Conservation (phyloP, 2,797 vertebrate genomes). For the Tokudaia muenninki region DNA sequence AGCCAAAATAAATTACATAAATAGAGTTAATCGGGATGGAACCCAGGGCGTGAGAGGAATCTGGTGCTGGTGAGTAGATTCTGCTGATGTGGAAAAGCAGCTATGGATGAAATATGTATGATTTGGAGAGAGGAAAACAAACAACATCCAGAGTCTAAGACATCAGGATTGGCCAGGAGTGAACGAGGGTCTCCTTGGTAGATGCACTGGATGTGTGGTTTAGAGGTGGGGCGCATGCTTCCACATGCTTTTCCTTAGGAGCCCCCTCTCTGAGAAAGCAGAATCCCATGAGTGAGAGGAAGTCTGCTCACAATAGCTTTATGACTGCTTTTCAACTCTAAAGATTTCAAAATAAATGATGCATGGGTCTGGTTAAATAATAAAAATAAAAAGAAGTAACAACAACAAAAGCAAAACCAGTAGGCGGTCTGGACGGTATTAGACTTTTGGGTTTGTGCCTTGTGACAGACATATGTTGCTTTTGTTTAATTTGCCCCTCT, state of each 20-base stretch:
- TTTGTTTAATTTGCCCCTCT: conserved; percentile 10
- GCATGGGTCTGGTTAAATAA: background rate
- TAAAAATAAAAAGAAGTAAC: background rate
- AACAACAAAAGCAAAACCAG: background rate
- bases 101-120: conserved; percentile 57
- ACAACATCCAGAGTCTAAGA: background rate
- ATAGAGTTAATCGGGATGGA: conserved; percentile 83
- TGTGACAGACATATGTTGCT: background rate
- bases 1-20: conserved; percentile 85
- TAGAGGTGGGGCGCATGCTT: background rate
- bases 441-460: background rate
- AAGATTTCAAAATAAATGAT: background rate
- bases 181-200: background rate
- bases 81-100: conserved; percentile 71
- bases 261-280: background rate
- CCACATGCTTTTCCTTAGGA: background rate
- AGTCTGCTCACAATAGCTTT: background rate
- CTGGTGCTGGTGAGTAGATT: conserved; percentile 70
- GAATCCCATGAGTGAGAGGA: background rate
- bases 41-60: conserved; percentile 67
- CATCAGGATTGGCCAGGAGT: background rate
- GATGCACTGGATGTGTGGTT: background rate
- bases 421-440: background rate
- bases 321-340: background rate
- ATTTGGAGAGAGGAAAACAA: conserved; percentile 48